A percentile compares a stretch with the other conserved stretches of the same genome.
These are phyloP conservation scores for Chrysolina haemoptera DNA, from an alignment of 2,888 invertebrate species.

Conservation along the genomic window DNA sequence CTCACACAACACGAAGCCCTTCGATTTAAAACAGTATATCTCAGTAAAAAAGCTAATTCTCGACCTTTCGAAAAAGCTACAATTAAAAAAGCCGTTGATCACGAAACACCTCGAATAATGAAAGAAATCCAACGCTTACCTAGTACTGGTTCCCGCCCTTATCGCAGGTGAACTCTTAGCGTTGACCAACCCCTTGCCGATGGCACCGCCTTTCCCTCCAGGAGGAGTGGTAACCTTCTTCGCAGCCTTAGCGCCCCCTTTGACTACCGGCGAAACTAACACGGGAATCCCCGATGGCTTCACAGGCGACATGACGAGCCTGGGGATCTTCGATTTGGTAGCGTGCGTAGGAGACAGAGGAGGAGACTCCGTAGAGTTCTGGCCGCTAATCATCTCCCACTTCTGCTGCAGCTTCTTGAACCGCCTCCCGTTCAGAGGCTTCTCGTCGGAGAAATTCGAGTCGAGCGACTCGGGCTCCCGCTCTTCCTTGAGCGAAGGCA, in stretches of 20 bases:
- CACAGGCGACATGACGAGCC: constrained; percentile 82
- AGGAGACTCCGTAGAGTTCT: constrained; percentile 68
- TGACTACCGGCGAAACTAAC: constrained; percentile 63
- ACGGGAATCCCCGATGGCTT: constrained; percentile 76
- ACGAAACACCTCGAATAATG: too few species aligned
- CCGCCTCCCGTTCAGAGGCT: constrained; percentile 75
- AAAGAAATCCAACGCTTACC: constrained; percentile 51
- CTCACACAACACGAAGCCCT: too few species aligned
- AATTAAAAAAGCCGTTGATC: too few species aligned
- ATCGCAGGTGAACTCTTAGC: constrained; percentile 55
- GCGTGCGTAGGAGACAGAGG: constrained; percentile 67
- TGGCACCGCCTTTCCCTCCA: constrained; percentile 34
- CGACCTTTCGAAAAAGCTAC: too few species aligned
- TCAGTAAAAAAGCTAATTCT: too few species aligned
- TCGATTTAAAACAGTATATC: too few species aligned
- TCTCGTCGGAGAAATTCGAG: constrained; percentile 66
- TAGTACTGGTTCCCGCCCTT: constrained; percentile 52
- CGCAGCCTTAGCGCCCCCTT: constrained; percentile 58
- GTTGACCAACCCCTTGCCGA: constrained; percentile 38
- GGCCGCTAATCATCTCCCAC: constrained; percentile 84
- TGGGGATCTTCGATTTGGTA: constrained; percentile 81
- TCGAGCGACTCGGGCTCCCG: constrained; percentile 66
- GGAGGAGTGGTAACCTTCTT: constrained; percentile 69
- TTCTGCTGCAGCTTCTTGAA: constrained; percentile 84
- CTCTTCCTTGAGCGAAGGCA: constrained; percentile 54